Conservation (phyloP, 2,113 vertebrate species). For the Gracilinanus agilis region DNA sequence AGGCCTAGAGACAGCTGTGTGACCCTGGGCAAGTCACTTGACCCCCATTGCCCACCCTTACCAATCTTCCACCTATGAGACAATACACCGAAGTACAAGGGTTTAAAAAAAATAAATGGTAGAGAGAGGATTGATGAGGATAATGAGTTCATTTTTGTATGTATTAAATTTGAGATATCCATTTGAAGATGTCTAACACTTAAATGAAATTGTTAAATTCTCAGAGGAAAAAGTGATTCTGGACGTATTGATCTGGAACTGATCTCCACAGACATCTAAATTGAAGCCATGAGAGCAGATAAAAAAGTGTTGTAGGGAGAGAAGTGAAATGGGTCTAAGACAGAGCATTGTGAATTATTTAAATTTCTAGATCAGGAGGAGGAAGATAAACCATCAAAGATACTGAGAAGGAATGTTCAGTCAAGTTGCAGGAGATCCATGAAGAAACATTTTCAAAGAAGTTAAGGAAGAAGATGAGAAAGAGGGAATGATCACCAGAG, state of each 20-base stretch:
- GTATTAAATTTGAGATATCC: background rate
- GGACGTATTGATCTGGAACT: background rate
- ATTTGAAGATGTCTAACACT: background rate
- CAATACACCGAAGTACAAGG: no score
- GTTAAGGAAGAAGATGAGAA: background rate
- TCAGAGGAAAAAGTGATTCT: background rate
- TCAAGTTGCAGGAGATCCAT: background rate
- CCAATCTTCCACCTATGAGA: no score
- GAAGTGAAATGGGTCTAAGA: background rate
- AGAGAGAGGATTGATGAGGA: background rate
- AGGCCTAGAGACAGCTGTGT: no score
- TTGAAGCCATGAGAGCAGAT: background rate
- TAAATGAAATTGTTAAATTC: background rate
- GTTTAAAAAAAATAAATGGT: background rate
- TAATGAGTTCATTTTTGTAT: background rate
- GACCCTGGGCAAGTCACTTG: no score
- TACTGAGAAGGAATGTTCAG: background rate
- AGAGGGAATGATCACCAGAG: no score
- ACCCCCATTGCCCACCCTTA: no score
- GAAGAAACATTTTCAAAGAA: background rate
- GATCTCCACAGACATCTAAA: background rate
- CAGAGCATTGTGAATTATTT: background rate
- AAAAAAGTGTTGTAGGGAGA: background rate
- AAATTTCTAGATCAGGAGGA: background rate
- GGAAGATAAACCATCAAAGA: background rate